Percentiles rank a stretch among this genome's conserved stretches.
Conservation (phyloP, 2,113 vertebrate genomes). For the Scolopax mira region DNA sequence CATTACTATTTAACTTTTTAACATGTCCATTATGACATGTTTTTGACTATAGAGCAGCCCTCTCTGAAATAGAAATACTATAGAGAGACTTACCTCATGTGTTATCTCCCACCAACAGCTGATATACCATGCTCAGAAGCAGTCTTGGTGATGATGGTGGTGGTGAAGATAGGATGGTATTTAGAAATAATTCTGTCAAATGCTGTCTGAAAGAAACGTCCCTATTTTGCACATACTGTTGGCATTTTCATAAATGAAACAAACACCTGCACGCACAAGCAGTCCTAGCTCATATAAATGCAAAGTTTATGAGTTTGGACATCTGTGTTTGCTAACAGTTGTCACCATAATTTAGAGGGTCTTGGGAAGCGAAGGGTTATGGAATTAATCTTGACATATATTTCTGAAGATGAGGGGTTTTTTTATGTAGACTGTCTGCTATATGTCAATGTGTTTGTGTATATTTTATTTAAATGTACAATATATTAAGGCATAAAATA, state of each 20-base stretch:
- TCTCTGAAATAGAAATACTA: neutral
- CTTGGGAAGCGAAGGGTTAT: constrained; percentile 13
- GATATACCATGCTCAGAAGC: neutral
- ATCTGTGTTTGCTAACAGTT: constrained; percentile 62
- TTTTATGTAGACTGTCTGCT: neutral
- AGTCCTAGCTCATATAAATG: constrained; percentile 5
- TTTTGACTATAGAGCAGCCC: neutral
- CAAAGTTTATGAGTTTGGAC: constrained; percentile 61
- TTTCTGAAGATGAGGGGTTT: neutral
- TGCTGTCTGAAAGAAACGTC: neutral
- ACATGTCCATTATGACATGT: neutral
- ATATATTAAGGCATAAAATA: neutral
- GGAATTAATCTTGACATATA: constrained; percentile 43
- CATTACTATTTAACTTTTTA: neutral
- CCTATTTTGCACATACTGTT: neutral
- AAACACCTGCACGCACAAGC: neutral
- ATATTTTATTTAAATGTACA: neutral
- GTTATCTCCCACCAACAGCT: neutral
- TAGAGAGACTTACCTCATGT: neutral
- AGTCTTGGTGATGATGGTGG: neutral
- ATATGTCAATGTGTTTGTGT: neutral
- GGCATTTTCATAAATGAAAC: constrained; percentile 29
- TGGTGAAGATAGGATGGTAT: neutral
- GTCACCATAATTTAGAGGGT: constrained; percentile 50
- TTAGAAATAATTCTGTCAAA: neutral